Conservation (phyloP, 64 coral and sea anemone species). For the Trachythela sp. region DNA sequence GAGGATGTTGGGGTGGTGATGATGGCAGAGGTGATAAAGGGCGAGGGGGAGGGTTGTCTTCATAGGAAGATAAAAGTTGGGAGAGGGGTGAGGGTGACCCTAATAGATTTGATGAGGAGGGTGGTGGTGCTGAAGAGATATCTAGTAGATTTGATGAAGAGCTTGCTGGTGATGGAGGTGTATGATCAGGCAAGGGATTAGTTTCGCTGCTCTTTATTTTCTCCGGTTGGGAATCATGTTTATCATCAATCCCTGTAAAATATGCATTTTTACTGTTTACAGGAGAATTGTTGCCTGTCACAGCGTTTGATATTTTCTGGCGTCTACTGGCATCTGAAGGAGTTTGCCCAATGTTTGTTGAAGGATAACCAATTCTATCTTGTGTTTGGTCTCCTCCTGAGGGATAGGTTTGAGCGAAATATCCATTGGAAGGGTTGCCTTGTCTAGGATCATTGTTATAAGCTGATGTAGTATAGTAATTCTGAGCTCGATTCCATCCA, state of each 20-base stretch:
- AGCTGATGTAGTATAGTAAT: not conserved
- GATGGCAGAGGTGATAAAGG: constrained; percentile 29
- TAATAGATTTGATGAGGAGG: not conserved
- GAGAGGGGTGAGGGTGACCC: not conserved
- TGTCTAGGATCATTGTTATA: not conserved
- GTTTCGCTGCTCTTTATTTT: not conserved
- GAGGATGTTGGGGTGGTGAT: not conserved
- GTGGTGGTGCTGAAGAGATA: not conserved
- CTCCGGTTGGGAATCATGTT: not conserved
- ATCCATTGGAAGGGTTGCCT: not conserved
- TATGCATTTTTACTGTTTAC: not conserved
- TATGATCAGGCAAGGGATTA: not conserved
- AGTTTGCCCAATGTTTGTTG: not conserved
- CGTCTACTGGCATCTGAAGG: not conserved
- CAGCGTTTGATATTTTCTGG: not conserved
- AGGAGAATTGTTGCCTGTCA: not conserved
- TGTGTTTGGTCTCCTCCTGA: not conserved
- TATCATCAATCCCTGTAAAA: not conserved
- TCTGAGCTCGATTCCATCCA: not conserved
- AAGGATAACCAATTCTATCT: not conserved
- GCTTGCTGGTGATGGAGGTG: not conserved
- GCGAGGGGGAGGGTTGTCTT: not conserved
- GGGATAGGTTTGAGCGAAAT: not conserved
- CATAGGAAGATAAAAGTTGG: not conserved
- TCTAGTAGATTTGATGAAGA: not conserved